Base-by-base conservation (phyloP, 2,888 invertebrate species). In the Caenorhabditis becei region DNA sequence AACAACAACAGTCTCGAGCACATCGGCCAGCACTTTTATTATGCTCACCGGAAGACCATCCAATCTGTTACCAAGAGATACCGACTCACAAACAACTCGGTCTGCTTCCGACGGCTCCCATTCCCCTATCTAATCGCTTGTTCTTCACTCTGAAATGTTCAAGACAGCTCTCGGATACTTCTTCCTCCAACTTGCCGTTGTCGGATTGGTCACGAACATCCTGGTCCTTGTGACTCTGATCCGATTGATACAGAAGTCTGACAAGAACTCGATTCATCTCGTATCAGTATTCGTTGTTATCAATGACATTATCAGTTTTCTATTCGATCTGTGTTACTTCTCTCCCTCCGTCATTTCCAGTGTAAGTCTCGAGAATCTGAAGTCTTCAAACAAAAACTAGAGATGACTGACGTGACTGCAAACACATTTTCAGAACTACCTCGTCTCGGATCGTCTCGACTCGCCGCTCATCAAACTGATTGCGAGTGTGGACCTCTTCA, bases 111-210 rank as follows among this genome's bases (percentile, higher is more conserved):
- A 41, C 41, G 8, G 41, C 41, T 41, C 32, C 4, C 32, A 32
- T 7, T 32, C 32, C 10, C 32, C 32, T 7, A 7, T 32, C 32
- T 10, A 4, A 32, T 32, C 32, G 5, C 32, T 7, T n/a, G n/a
- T n/a, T n/a, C n/a, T n/a, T n/a, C n/a, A n/a, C n/a, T n/a, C n/a
- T 10, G 18, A 23, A 1, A 74, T 74, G 74, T 59, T 66, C 58
- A 74, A 51, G 41, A 74, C 74, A 1, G 65, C 74, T 11, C 58
- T 49, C 28, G 65, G 74, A 37, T 74, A 74, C 74, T 74, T 58
- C 41, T 74, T 74, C 32, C 58, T 74, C 51, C 74, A 74, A 41
- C 28, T 65, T 8, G 65, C 56, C 10, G 14, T 66, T 11, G 37
- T 58, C 7, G 74, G 65, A 49, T 37, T 72, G 32, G 56, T 49